Base-by-base conservation (phyloP, 2,797 vertebrate genomes). In the Phyllotis vaccarum region DNA sequence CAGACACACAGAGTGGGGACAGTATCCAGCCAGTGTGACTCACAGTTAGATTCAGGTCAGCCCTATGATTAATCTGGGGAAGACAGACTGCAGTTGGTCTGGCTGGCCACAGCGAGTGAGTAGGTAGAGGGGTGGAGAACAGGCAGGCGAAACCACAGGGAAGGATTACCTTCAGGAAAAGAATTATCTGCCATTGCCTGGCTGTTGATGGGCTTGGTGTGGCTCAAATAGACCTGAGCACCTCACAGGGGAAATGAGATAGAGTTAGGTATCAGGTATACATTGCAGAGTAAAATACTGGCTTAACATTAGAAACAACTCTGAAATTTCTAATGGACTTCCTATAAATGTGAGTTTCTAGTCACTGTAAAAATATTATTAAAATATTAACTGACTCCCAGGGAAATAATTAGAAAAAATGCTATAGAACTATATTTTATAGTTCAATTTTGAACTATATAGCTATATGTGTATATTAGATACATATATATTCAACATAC, bases 321-420 rank as follows among this genome's bases (percentile, higher is more conserved):
- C 43, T 93, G 58, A 86, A 52, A 95, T 75, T 89, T 66, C 43
- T 75, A 86, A 17, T 52, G 17, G 8, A 11, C 24, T 91, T 49
- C 34, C 40, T 68, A 24, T 29, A 85, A 5, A 85, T 75, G 17
- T 17, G 40, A 64, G 11, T 68, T 94, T 95, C 43, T 54, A 62
- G 7, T 62, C 31, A 76, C 40, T 80, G 68, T 9, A 89, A 62
- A 17, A 68, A 81, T 21, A 60, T 86, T 82, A 49, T 56, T 56
- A n/a, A 70, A 54, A 62, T 76, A 34, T 40, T 85, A 72, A 85
- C 5, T 62, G 60, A 64, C 70, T 80, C 19, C 24, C 31, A 93
- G 29, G 43, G 40, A 70, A n/a, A 86, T 49, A 79, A 81, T 62
- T 46, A 80, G 52, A 62, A 92, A 43, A 19, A 92, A 93, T 90